These are phyloP conservation scores for Heliornis fulica DNA, from an alignment of 2,113 vertebrate genomes.

Conservation along the genomic window DNA sequence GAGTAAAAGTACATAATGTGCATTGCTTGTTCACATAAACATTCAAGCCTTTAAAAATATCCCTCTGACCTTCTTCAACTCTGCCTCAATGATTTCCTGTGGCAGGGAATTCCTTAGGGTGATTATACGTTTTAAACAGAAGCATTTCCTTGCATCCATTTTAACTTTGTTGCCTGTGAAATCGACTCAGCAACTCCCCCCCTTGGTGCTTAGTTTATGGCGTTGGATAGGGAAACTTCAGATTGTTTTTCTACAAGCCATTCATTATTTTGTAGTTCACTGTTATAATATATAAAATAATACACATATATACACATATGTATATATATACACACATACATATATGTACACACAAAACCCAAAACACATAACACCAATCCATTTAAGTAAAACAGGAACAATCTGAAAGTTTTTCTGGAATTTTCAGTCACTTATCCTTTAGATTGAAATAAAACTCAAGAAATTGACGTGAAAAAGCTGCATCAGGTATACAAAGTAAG, in stretches of 20 bases:
- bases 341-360: not conserved
- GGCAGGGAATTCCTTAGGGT: slow-evolving; percentile 44
- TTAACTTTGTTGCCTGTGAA: slow-evolving; percentile 47
- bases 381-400: slow-evolving; percentile 2
- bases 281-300: not conserved
- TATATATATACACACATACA: not conserved
- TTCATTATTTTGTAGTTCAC: slow-evolving; percentile 31
- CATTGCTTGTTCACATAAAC: not conserved
- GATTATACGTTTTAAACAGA: slow-evolving; percentile 49
- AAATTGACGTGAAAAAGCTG: not conserved
- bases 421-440: not conserved
- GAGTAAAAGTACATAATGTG: not conserved
- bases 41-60: slow-evolving; percentile 25
- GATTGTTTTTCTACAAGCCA: not conserved
- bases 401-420: slow-evolving; percentile 44
- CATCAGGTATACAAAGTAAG: not conserved
- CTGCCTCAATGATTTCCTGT: slow-evolving; percentile 40
- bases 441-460: not conserved
- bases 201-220: not conserved
- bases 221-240: not conserved
- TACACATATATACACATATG: not conserved
- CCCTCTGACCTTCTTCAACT: slow-evolving; percentile 23
- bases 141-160: slow-evolving; percentile 55
- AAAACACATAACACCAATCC: not conserved
- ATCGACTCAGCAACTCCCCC: not conserved